These are phyloP conservation scores for Eretmocerus hayati DNA, from an alignment of 2,888 invertebrate genomes.

Conservation along the genomic window DNA sequence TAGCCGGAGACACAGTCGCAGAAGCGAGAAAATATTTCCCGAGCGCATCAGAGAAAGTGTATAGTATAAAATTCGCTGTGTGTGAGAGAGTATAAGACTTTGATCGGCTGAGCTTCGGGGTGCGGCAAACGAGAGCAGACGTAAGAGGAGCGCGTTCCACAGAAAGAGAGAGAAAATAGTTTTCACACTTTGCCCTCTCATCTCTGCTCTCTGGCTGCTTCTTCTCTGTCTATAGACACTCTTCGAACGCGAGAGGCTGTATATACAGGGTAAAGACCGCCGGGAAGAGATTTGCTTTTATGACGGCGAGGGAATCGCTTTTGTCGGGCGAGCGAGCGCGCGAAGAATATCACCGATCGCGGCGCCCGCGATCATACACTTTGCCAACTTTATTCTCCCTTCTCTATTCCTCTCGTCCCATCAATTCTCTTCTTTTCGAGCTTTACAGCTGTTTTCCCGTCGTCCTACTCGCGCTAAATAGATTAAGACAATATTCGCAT, in stretches of 20 bases:
- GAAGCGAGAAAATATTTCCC: background rate
- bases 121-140: slow-evolving; percentile 8
- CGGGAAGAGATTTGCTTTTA: slow-evolving; percentile 14
- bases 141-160: slow-evolving; percentile 12
- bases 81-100: slow-evolving; percentile 6
- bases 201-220: slow-evolving; percentile 4
- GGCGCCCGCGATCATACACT: slow-evolving; percentile 8
- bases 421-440: background rate
- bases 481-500: background rate
- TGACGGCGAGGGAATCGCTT: slow-evolving; percentile 14
- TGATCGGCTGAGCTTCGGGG: too few species aligned
- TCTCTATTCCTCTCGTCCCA: background rate
- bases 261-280: slow-evolving; percentile 15
- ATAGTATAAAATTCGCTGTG: too few species aligned
- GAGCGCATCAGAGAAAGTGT: too few species aligned
- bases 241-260: too few species aligned
- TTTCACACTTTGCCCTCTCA: slow-evolving; percentile 19
- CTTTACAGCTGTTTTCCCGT: slow-evolving; percentile 6
- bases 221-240: too few species aligned
- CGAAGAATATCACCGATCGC: slow-evolving; percentile 11
- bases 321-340: slow-evolving; percentile 10
- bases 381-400: too few species aligned
- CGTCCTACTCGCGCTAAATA: background rate
- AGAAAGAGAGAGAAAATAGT: slow-evolving; percentile 7
- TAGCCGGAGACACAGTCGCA: background rate